phyloP scores from a whole-genome alignment of 2,888 invertebrate species.

The Biston betularia region DNA sequence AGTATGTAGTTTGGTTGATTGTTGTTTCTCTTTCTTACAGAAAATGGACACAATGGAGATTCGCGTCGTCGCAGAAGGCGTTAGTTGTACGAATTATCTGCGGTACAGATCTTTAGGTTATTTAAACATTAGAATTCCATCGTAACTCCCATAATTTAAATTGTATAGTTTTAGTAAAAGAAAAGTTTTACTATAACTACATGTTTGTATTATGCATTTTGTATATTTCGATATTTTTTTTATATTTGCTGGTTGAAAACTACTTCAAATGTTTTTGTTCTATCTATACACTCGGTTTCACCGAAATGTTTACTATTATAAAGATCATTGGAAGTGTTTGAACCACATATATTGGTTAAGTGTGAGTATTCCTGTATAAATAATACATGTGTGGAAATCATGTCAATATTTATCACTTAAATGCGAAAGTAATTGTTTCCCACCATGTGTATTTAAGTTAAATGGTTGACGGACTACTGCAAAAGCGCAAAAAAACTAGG shows the following conservation, averaged over 20 bases:
- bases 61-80: constrained; percentile 81
- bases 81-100: constrained; percentile 44
- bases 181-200: constrained; percentile 8
- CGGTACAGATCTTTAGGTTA: constrained; percentile 29
- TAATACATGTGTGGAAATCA: no score
- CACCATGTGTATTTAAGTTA: no score
- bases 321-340: no score
- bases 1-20: constrained; percentile 30
- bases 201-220: background rate
- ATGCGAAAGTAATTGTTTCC: no score
- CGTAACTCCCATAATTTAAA: constrained; percentile 15
- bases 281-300: no score
- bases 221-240: constrained; percentile 1
- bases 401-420: no score
- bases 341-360: no score
- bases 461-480: no score
- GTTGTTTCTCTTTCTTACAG: constrained; percentile 68
- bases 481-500: no score
- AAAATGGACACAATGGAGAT: constrained; percentile 81
- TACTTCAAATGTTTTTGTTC: background rate
- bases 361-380: no score
- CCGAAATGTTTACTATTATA: no score
- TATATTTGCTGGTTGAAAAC: background rate
- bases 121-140: constrained; percentile 35
- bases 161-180: constrained; percentile 18